Evolutionary conservation across 2,888 invertebrate species (phyloP).

Genomic region (Diogma glabrata): DNA sequence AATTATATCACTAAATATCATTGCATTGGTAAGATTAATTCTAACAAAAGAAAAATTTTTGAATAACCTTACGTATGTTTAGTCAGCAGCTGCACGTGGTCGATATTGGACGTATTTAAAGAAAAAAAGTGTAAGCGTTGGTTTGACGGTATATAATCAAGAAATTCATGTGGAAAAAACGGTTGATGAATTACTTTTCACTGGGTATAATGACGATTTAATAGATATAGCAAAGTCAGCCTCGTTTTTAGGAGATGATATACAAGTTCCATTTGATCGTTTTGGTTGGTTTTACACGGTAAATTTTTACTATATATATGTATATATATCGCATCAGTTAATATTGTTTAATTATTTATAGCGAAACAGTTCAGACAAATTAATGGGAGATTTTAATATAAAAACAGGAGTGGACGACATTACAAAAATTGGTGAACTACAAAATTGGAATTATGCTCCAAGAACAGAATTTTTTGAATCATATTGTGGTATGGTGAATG

Average conservation of each 20-base stretch:
- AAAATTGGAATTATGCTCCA: conserved; percentile 58
- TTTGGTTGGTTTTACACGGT: conserved; percentile 80
- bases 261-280: conserved; percentile 54
- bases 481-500: conserved; percentile 49
- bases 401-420: conserved; percentile 54
- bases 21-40: conserved; percentile 49
- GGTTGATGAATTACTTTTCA: conserved; percentile 61
- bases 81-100: conserved; percentile 40
- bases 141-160: conserved; percentile 44
- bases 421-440: conserved; percentile 52
- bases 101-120: conserved; percentile 46
- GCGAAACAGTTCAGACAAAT: conserved; percentile 63
- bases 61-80: conserved; percentile 12
- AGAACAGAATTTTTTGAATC: conserved; percentile 40
- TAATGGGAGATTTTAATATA: conserved; percentile 67
- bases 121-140: conserved; percentile 47
- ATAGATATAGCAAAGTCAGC: conserved; percentile 52
- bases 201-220: conserved; percentile 66
- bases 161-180: conserved; percentile 47
- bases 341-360: conserved; percentile 32
- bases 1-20: conserved; percentile 62
- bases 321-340: background rate
- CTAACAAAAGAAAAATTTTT: background rate
- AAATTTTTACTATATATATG: conserved; percentile 18
- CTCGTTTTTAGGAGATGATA: conserved; percentile 40